Conservation (phyloP, 2,113 vertebrate genomes). For the Puntigrus tetrazona region DNA sequence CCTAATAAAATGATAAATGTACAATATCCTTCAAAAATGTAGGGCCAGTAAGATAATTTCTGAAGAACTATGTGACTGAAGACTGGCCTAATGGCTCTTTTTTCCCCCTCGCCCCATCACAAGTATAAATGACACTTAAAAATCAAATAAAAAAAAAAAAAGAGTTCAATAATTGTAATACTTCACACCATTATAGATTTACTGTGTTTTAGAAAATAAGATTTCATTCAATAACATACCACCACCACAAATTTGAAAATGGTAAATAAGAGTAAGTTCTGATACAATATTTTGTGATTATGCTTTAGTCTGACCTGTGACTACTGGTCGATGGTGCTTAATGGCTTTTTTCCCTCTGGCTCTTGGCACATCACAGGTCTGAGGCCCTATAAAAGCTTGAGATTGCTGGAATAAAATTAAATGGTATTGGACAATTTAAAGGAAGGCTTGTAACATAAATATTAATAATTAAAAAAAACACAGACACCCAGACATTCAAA, state of each 20-base stretch:
- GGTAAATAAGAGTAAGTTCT: too few species aligned
- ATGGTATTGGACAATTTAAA: not conserved
- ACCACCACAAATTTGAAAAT: too few species aligned
- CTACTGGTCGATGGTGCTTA: not conserved
- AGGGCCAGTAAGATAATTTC: not conserved
- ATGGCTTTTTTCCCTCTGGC: slow-evolving; percentile 14
- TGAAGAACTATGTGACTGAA: not conserved
- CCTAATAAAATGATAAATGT: not conserved
- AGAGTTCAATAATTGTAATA: not conserved
- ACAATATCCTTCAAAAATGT: not conserved
- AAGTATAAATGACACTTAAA: not conserved
- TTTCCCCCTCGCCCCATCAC: not conserved
- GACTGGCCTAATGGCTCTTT: not conserved
- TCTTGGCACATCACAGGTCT: slow-evolving; percentile 21
- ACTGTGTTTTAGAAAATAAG: not conserved
- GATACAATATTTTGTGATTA: not conserved
- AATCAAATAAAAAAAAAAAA: not conserved
- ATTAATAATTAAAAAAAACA: not conserved
- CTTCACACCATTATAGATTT: not conserved
- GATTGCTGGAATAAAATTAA: slow-evolving; percentile 16
- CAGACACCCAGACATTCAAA: too few species aligned
- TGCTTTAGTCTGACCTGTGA: slow-evolving; percentile 4
- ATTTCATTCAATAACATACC: not conserved
- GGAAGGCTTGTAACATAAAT: not conserved
- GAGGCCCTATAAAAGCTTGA: slow-evolving; percentile 15